Evolutionary conservation across 2,797 vertebrate species (phyloP).

Genomic region (Perdix hodgsoniae): DNA sequence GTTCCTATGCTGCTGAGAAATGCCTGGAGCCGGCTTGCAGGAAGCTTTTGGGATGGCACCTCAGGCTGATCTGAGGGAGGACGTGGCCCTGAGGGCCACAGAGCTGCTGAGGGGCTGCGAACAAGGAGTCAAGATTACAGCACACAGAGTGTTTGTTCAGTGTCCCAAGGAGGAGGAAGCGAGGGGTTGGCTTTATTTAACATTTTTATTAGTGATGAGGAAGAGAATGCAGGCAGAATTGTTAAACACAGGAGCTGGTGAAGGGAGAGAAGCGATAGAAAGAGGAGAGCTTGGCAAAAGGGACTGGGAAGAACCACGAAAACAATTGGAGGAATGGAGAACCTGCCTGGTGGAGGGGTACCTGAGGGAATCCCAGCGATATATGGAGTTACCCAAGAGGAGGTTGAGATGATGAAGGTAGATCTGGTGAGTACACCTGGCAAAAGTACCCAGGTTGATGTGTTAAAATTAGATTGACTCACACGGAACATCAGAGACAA

Average conservation of each 20-base stretch:
- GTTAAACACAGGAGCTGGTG: not conserved
- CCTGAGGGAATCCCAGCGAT: not conserved
- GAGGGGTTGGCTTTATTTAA: not conserved
- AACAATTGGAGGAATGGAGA: not conserved
- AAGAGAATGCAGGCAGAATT: not conserved
- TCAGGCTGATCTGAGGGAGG: not conserved
- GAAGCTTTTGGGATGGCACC: too few relatives aligned
- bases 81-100: not conserved
- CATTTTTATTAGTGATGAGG: not conserved
- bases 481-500: not conserved
- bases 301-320: not conserved
- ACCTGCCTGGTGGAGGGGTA: not conserved
- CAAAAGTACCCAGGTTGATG: not conserved
- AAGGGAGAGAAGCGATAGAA: not conserved
- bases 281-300: not conserved
- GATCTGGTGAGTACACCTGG: not conserved
- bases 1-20: not conserved
- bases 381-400: not conserved
- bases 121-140: fast-evolving
- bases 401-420: not conserved
- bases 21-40: fast-evolving
- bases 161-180: fast-evolving
- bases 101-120: not conserved
- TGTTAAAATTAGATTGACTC: not conserved
- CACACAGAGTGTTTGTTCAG: not conserved